Conservation (phyloP, 2,888 invertebrate genomes). For the Colostygia pectinataria region DNA sequence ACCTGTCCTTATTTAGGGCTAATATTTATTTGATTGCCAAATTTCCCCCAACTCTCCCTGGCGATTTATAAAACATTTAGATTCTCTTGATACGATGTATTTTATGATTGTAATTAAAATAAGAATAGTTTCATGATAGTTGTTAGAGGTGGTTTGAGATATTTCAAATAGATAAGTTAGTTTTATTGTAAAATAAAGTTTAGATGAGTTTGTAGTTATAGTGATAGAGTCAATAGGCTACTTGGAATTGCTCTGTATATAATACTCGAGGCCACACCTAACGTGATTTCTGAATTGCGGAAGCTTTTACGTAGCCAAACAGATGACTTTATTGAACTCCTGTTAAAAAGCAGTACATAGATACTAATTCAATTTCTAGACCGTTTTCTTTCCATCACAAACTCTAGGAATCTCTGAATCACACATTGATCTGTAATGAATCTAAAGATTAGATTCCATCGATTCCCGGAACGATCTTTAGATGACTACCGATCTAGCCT, state of each 20-base stretch:
- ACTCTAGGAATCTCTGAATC: slow-evolving; percentile 8
- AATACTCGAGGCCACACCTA: too few relatives aligned
- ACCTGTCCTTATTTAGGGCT: slow-evolving; percentile 67
- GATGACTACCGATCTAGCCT: slow-evolving; percentile 35
- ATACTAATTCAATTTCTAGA: background rate
- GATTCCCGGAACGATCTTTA: slow-evolving; percentile 42
- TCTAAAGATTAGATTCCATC: slow-evolving; percentile 33
- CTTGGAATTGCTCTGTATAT: too few relatives aligned
- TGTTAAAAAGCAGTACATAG: too few relatives aligned
- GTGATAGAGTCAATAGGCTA: too few relatives aligned
- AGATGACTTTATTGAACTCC: too few relatives aligned
- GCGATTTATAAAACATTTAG: slow-evolving; percentile 11
- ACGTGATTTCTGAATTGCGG: too few relatives aligned
- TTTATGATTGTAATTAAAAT: slow-evolving; percentile 28
- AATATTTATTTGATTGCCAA: slow-evolving; percentile 82
- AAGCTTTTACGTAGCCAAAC: too few relatives aligned
- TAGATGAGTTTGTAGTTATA: too few relatives aligned
- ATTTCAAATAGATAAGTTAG: slow-evolving; percentile 1
- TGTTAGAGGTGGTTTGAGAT: slow-evolving; percentile 1
- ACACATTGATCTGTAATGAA: slow-evolving; percentile 33
- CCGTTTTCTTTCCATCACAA: background rate
- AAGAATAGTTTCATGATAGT: slow-evolving; percentile 20
- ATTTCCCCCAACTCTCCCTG: slow-evolving; percentile 38
- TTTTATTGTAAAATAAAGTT: too few relatives aligned
- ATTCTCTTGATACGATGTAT: slow-evolving; percentile 16